A percentile compares a stretch with the other conserved stretches of the same genome.
These are phyloP conservation scores for Microcebus tavaratra DNA, from an alignment of 2,113 vertebrate genomes.

Conservation along the genomic window DNA sequence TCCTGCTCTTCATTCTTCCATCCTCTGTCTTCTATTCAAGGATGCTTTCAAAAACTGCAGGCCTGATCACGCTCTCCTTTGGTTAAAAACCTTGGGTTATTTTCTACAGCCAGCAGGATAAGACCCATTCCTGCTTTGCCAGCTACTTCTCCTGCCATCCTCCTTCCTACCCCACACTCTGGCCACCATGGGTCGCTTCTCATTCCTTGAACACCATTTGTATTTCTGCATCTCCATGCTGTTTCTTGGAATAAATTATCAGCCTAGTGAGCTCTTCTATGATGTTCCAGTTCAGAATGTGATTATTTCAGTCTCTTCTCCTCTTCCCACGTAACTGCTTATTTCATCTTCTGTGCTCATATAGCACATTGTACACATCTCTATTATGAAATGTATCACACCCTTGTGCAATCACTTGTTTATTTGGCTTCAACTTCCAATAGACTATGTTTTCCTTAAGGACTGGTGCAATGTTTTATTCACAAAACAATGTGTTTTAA, in stretches of 20 bases:
- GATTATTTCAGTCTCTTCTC: background rate
- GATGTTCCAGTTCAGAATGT: background rate
- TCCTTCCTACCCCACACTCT: background rate
- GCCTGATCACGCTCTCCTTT: background rate
- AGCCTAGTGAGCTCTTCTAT: background rate
- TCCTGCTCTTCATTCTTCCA: background rate
- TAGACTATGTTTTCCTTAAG: constrained; percentile 10
- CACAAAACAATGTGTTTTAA: background rate
- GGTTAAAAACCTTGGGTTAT: background rate
- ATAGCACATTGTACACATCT: background rate
- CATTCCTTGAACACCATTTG: background rate
- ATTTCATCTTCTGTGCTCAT: background rate
- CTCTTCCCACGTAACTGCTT: background rate
- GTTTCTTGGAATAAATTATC: background rate
- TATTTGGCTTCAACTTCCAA: background rate
- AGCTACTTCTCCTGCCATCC: background rate
- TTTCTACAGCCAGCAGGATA: background rate
- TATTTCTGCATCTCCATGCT: background rate
- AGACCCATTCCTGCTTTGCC: background rate
- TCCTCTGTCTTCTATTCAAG: background rate
- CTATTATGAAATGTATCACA: background rate
- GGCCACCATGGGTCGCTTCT: background rate
- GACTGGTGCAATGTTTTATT: background rate
- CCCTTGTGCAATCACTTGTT: background rate
- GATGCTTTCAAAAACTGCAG: background rate